Evolutionary conservation across 1,140 invertebrate genomes (phyloP), one percentile per base, ranked within the genome.

Genomic region (Oryctes rhinoceros): DNA sequence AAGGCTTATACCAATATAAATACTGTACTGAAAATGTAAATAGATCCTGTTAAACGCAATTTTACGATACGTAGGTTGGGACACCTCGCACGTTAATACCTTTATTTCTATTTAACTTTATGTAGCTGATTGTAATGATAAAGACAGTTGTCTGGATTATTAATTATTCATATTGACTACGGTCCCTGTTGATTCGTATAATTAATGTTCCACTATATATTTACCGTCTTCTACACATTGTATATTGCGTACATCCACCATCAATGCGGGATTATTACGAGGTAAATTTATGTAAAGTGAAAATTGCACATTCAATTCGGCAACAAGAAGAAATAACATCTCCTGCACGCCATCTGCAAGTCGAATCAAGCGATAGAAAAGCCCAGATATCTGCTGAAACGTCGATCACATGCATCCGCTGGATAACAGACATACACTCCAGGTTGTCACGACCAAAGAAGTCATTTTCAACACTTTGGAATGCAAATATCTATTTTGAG

Each of bases 401-500:
- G 65, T 71, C 65, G 65, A 71, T 71, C 65, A 71, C 65, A 71
- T 71, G 65, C 65, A 71, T 71, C 11, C 24, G 65, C 35, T 71
- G 65, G 65, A 71, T 71, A 71, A 71, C 65, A 37, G 24, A 71
- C 65, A 37, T 35, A 71, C 65, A 71, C 65, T 71, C 35, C 20
- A 71, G 35, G 65, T 71, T 71, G 65, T 71, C 65, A 71, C 65
- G 24, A 71, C 65, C 65, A 71, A 71, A 71, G 24, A 71, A 71
- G 65, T 71, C 65, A 71, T 71, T 71, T 71, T 30, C 65, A 71
- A 24, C 65, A 71, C 65, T 71, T 71, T 71, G 35, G 65, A 71
- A 71, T 71, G 65, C 65, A 71, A 71, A 71, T 71, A 71, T 71
- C 65, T 71, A 71, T 71, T 71, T 71, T 37, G 7, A 71, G 65